Percentiles rank a stretch among this genome's conserved stretches.
Conservation (phyloP, 2,113 vertebrate genomes). For the Genyomyrus donnyi region DNA sequence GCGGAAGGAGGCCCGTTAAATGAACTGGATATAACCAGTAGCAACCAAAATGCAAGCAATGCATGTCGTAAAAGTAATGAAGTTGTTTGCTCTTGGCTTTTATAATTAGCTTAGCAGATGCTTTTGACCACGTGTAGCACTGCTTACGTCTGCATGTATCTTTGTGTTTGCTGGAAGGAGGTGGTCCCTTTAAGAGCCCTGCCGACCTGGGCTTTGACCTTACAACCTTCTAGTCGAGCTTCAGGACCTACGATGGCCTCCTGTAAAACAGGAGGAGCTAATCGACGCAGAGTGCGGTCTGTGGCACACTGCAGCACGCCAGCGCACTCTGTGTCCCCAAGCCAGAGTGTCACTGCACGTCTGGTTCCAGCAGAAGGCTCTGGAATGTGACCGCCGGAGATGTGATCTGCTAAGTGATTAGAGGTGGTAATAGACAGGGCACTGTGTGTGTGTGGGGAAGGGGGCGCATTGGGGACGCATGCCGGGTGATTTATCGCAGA, state of each 20-base stretch:
- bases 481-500: background rate
- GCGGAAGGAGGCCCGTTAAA: background rate
- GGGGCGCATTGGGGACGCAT: background rate
- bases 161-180: background rate
- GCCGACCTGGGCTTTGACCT: background rate
- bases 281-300: background rate
- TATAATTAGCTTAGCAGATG: background rate
- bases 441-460: background rate
- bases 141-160: background rate
- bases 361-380: background rate
- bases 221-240: background rate
- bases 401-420: background rate
- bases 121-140: background rate
- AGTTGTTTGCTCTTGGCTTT: background rate
- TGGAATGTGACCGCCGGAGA: slow-evolving; percentile 18
- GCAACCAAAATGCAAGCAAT: background rate
- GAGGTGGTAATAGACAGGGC: background rate
- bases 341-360: slow-evolving; percentile 34
- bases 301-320: too few relatives aligned
- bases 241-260: background rate
- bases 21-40: background rate
- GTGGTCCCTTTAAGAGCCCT: background rate
- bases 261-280: background rate
- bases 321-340: background rate
- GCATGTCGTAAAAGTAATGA: background rate